Percentiles rank a stretch among this genome's conserved stretches.
Conservation (phyloP, 30 jellyfish, hydroid and myxozoan genomes). For the Aurelia coerulea region DNA sequence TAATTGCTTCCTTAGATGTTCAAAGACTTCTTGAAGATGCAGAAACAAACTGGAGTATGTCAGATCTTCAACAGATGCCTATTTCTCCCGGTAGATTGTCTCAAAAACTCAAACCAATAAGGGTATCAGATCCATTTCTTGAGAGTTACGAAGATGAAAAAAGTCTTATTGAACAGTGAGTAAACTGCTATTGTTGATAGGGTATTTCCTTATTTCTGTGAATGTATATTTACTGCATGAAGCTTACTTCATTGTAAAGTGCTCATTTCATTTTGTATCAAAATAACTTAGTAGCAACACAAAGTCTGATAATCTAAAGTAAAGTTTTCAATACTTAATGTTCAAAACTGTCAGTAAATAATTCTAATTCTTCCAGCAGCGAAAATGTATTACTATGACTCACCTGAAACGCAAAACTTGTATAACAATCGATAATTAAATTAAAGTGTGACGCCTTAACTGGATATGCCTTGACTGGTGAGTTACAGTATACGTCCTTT, state of each 20-base stretch:
- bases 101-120: slow-evolving; percentile 48
- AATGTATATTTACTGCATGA: not conserved
- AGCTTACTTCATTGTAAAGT: not conserved
- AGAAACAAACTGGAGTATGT: not conserved
- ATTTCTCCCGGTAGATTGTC: slow-evolving; percentile 11
- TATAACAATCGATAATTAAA: too few relatives aligned
- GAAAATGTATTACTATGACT: too few relatives aligned
- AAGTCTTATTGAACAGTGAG: slow-evolving; percentile 12
- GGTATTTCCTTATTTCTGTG: not conserved
- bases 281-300: too few relatives aligned
- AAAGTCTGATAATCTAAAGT: too few relatives aligned
- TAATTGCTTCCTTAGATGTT: not conserved
- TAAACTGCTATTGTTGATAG: not conserved
- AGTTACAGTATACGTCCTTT: too few relatives aligned
- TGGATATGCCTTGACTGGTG: too few relatives aligned
- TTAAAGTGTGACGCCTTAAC: too few relatives aligned
- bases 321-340: too few relatives aligned
- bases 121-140: slow-evolving; percentile 57
- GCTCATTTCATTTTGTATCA: too few relatives aligned
- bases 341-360: too few relatives aligned
- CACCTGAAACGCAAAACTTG: too few relatives aligned
- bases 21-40: slow-evolving; percentile 34
- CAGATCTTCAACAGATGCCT: slow-evolving; percentile 15
- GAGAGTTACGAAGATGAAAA: not conserved
- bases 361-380: too few relatives aligned